phyloP scores from a whole-genome alignment of 2,797 vertebrate species.

The Halcyon chelicuti region DNA sequence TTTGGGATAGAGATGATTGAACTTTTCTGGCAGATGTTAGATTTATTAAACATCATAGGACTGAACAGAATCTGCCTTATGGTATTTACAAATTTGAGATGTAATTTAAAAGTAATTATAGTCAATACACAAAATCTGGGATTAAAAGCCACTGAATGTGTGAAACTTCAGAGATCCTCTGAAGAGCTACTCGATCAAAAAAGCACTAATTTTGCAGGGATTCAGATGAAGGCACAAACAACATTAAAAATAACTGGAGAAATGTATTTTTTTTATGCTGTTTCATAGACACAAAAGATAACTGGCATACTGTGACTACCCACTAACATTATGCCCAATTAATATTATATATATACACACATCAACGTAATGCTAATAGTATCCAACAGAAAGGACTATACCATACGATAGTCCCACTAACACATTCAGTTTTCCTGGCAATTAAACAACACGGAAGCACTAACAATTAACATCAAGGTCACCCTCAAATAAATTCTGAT shows the following conservation, averaged over 20 bases:
- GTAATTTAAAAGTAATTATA: constrained; percentile 37
- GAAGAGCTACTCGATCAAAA: constrained; percentile 44
- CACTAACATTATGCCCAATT: neutral
- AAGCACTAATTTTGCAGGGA: constrained; percentile 26
- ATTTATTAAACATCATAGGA: constrained; percentile 15
- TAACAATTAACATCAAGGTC: constrained; percentile 62
- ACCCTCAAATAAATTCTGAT: constrained; percentile 55
- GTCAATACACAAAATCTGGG: neutral
- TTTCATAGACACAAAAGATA: neutral
- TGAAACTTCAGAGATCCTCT: constrained; percentile 34
- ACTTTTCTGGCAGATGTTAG: constrained; percentile 19
- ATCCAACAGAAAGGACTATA: neutral
- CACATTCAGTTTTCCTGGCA: neutral
- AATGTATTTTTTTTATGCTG: neutral
- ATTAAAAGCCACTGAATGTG: constrained; percentile 18
- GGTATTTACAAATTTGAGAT: constrained; percentile 28
- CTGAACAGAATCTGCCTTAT: neutral
- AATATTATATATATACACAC: neutral
- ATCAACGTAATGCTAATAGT: neutral
- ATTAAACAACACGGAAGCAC: constrained; percentile 34
- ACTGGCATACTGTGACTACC: neutral
- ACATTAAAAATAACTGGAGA: neutral
- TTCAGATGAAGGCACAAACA: neutral
- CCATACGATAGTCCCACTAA: neutral
- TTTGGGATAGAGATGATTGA: neutral